Percentiles rank a stretch among this genome's conserved stretches.
phyloP scores from a whole-genome alignment of 2,113 vertebrate species.

The Pachyramphus minor region DNA sequence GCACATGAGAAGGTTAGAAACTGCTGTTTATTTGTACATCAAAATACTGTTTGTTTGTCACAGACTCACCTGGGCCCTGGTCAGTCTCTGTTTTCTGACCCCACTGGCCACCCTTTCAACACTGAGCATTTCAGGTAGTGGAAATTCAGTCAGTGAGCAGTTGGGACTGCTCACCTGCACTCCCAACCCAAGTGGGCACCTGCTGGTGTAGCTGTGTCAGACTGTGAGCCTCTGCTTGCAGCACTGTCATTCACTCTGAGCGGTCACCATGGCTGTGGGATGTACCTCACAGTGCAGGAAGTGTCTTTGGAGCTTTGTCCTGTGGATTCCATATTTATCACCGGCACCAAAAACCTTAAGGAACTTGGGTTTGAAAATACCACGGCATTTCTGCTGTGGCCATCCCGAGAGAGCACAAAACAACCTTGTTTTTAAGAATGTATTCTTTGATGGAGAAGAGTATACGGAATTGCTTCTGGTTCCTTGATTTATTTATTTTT shows the following conservation, averaged over 20 bases:
- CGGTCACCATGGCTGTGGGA: background rate
- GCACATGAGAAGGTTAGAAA: background rate
- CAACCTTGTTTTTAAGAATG: background rate
- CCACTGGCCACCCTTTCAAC: rapidly evolving
- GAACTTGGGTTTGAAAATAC: background rate
- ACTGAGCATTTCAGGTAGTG: rapidly evolving
- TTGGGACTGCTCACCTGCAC: background rate
- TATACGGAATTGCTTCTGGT: background rate
- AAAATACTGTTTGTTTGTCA: background rate
- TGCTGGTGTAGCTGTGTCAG: rapidly evolving
- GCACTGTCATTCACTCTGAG: background rate
- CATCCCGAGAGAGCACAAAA: background rate
- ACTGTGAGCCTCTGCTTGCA: background rate
- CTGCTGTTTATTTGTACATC: background rate
- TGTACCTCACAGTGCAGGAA: background rate
- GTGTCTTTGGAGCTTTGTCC: background rate
- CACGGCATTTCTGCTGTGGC: background rate
- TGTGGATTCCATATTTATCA: background rate
- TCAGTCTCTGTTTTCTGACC: too few relatives aligned
- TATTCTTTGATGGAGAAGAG: background rate
- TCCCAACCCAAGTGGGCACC: background rate
- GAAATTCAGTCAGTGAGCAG: too few relatives aligned
- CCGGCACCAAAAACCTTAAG: background rate
- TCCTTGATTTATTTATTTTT: background rate
- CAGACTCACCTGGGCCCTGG: background rate